Conservation (phyloP, 2,888 invertebrate genomes). For the Imbricaverruca yamaguchii region DNA sequence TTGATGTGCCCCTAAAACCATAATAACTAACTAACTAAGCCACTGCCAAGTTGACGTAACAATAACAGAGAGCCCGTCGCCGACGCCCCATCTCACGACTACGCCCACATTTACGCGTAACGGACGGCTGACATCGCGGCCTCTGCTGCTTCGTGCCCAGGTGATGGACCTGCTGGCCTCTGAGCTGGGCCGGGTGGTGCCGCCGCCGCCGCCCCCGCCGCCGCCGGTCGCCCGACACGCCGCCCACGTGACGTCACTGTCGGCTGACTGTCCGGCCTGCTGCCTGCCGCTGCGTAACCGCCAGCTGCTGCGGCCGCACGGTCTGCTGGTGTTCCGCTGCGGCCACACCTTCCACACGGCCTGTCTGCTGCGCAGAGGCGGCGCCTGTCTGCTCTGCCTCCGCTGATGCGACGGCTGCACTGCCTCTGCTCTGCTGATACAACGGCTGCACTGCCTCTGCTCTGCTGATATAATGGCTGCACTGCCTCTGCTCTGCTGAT, state of each 20-base stretch:
- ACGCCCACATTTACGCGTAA: too few relatives aligned
- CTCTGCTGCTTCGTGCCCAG: not conserved
- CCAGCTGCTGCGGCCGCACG: not conserved
- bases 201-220: not conserved
- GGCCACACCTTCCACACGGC: conserved; percentile 13
- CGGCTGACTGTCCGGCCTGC: conserved; percentile 3
- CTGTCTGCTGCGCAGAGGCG: conserved; percentile 8
- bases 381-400: conserved; percentile 4
- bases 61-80: too few relatives aligned
- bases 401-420: not conserved
- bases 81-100: too few relatives aligned
- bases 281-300: conserved; percentile 15
- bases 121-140: too few relatives aligned
- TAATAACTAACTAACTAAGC: too few relatives aligned
- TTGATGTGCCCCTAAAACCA: too few relatives aligned
- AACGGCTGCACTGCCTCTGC: not conserved
- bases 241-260: not conserved
- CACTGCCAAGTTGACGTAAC: too few relatives aligned
- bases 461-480: too few relatives aligned
- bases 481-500: too few relatives aligned
- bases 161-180: not conserved
- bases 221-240: not conserved
- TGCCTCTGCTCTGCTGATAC: not conserved
- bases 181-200: not conserved
- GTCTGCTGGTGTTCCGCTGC: conserved; percentile 11